Evolutionary conservation across 2,888 invertebrate species (phyloP).

Genomic region (Gisinianus flammeolus): DNA sequence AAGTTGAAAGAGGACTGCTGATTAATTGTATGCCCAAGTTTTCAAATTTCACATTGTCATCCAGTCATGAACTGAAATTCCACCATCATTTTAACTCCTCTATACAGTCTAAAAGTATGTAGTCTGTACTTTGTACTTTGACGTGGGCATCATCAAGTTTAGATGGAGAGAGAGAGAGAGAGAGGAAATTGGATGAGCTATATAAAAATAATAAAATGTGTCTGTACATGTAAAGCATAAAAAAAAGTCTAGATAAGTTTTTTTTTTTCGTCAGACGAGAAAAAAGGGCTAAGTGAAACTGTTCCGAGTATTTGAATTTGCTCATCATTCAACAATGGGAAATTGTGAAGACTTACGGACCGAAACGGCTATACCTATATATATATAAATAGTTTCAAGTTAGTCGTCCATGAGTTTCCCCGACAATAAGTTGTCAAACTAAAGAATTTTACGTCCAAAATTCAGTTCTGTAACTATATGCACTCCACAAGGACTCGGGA

Average conservation of each 20-base stretch:
- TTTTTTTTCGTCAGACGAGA: not conserved
- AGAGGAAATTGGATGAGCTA: not conserved
- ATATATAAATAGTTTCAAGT: not conserved
- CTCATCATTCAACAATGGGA: slow-evolving; percentile 2
- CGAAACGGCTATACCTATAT: slow-evolving; percentile 7
- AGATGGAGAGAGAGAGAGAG: not conserved
- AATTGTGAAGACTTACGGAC: not conserved
- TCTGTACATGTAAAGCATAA: not conserved
- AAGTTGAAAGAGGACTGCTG: no score
- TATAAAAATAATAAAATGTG: no score
- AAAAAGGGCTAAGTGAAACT: not conserved
- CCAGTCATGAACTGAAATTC: no score
- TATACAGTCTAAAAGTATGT: no score
- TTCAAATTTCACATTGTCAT: no score
- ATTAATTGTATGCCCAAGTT: no score
- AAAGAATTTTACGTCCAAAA: slow-evolving; percentile 1
- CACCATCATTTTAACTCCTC: not conserved
- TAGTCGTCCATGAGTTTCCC: slow-evolving; percentile 10
- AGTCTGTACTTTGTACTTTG: no score
- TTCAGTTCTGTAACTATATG: not conserved
- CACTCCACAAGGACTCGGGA: not conserved
- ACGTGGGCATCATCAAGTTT: no score
- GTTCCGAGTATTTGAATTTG: slow-evolving; percentile 13
- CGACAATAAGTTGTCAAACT: slow-evolving; percentile 20
- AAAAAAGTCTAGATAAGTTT: not conserved